Evolutionary conservation across 2,797 vertebrate genomes (phyloP).

Genomic region (Tympanoctomys barrerae): DNA sequence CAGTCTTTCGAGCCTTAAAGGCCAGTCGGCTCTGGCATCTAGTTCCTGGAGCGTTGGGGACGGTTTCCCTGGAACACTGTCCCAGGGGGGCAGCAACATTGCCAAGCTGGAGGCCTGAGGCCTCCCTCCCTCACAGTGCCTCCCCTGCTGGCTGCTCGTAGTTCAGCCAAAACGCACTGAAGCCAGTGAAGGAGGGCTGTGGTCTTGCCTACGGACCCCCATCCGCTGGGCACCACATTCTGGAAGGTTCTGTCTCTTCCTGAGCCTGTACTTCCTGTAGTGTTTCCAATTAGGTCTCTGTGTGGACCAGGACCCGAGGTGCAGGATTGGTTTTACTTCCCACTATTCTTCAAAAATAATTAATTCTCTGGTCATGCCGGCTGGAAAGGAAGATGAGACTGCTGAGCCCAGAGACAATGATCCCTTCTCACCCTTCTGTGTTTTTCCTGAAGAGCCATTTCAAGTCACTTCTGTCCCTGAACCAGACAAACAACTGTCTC

Average conservation of each 20-base stretch:
- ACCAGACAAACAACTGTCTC: slow-evolving; percentile 29
- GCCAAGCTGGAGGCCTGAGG: neutral
- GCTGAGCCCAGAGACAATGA: neutral
- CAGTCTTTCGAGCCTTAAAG: neutral
- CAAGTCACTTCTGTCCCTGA: slow-evolving; percentile 50
- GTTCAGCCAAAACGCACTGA: neutral
- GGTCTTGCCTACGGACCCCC: neutral
- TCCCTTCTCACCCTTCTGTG: neutral
- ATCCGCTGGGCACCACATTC: neutral
- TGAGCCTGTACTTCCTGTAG: neutral
- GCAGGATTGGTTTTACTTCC: slow-evolving; percentile 34
- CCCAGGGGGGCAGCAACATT: neutral
- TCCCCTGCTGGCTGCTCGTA: neutral
- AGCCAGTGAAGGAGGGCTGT: neutral
- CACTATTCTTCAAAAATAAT: slow-evolving; percentile 48
- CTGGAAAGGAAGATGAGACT: neutral
- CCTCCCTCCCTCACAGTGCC: neutral
- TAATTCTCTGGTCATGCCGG: neutral
- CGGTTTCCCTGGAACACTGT: slow-evolving; percentile 1
- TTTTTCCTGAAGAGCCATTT: neutral
- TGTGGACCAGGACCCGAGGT: neutral
- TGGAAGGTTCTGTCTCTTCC: neutral
- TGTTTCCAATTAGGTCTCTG: neutral
- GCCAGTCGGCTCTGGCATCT: neutral
- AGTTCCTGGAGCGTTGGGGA: neutral